Evolutionary conservation across 2,888 invertebrate species (phyloP).

Genomic region (Pyrrhia umbra): DNA sequence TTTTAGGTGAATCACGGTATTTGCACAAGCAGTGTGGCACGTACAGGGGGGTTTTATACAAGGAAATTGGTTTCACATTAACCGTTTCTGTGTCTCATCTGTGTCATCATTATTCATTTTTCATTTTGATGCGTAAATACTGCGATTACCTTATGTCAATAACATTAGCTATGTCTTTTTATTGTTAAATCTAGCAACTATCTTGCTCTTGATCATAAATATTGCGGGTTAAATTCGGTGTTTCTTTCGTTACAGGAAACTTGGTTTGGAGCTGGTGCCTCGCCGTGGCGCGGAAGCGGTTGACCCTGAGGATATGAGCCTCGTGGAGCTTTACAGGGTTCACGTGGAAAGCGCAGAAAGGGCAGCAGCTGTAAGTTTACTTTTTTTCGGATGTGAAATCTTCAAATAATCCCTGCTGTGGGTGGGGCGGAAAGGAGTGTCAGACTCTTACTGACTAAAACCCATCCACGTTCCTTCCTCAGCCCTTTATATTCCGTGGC

Average conservation of each 20-base stretch:
- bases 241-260: conserved; percentile 91
- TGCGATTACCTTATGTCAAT: conserved; percentile 13
- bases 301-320: conserved; percentile 96
- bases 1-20: conserved; percentile 78
- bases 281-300: conserved; percentile 97
- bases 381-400: conserved; percentile 47
- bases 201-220: neutral
- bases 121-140: conserved; percentile 12
- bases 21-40: conserved; percentile 70
- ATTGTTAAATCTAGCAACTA: neutral
- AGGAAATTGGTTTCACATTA: conserved; percentile 68
- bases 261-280: conserved; percentile 97
- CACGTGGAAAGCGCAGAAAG: conserved; percentile 93
- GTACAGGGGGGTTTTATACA: conserved; percentile 71
- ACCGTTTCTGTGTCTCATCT: conserved; percentile 64
- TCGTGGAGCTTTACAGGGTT: conserved; percentile 96
- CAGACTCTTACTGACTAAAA: too few relatives aligned
- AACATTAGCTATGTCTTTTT: neutral
- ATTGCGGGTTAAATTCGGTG: neutral
- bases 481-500: too few relatives aligned
- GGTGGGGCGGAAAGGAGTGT: too few relatives aligned
- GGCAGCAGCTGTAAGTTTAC: conserved; percentile 92
- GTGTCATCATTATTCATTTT: conserved; percentile 11
- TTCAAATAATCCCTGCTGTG: too few relatives aligned
- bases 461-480: too few relatives aligned